Evolutionary conservation across 2,113 vertebrate species (phyloP).

Genomic region (Phaethon lepturus): DNA sequence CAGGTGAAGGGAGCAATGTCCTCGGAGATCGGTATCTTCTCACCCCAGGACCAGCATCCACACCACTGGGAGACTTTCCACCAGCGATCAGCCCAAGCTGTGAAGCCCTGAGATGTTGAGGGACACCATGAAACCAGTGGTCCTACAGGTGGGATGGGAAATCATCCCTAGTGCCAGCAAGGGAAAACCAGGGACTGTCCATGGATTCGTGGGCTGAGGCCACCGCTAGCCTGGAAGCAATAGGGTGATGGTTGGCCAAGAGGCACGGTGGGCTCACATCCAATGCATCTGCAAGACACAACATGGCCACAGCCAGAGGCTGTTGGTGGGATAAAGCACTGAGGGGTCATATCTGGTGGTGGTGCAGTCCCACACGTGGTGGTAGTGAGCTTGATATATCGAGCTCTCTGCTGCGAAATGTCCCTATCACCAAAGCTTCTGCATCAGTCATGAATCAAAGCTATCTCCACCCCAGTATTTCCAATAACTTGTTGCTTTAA

Average conservation of each 20-base stretch:
- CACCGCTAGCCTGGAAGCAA: background rate
- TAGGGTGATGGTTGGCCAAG: rapidly evolving
- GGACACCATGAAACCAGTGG: background rate
- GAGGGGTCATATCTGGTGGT: background rate
- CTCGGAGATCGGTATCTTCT: background rate
- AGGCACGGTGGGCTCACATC: background rate
- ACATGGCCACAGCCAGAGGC: background rate
- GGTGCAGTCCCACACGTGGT: rapidly evolving
- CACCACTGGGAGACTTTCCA: background rate
- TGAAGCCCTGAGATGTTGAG: background rate
- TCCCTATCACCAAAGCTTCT: background rate
- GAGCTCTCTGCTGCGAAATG: background rate
- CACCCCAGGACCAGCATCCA: background rate
- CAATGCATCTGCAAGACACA: background rate
- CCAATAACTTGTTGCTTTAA: background rate
- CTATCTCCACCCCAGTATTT: background rate
- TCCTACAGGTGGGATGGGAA: background rate
- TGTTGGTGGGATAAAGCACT: background rate
- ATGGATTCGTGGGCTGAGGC: background rate
- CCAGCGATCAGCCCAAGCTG: background rate
- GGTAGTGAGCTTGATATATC: background rate
- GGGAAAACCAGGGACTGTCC: background rate
- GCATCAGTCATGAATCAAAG: background rate
- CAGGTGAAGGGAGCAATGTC: background rate
- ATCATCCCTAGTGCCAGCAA: background rate